Base-by-base conservation (phyloP, 2,888 invertebrate genomes). In the Zaprionus lineosus region DNA sequence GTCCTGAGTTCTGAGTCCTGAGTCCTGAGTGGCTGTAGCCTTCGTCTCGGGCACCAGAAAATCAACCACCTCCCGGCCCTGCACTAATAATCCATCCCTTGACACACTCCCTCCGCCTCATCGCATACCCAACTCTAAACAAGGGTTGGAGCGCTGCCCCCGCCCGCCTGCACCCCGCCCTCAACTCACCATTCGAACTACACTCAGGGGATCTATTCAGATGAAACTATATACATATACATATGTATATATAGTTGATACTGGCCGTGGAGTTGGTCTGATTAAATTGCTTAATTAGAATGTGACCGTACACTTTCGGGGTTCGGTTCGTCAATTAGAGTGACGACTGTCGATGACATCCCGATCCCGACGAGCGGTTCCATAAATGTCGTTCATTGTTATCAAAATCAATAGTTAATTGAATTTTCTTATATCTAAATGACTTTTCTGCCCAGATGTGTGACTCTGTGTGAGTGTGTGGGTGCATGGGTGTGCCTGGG, bases 401-500 rank as follows among this genome's bases (percentile, higher is more conserved):
- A 77, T 81, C 81, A 76, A 67, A 77, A 63, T 81, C 64, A 37
- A 69, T 63, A 51, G 57, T 51, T 83, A 79, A 77, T 83, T 77
- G 81, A 66, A 83, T 79, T 83, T 53, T 12, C 40, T 48, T 58
- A 48, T 72, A 72, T 59, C 73, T 53, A 60, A 79, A 75, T 71
- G 61, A n/a, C n/a, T n/a, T n/a, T n/a, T n/a, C n/a, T n/a, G n/a
- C n/a, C n/a, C n/a, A n/a, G n/a, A n/a, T n/a, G n/a, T n/a, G n/a
- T n/a, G n/a, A n/a, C n/a, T n/a, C n/a, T n/a, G n/a, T n/a, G n/a
- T n/a, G n/a, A n/a, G n/a, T n/a, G n/a, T n/a, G n/a, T n/a, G n/a
- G n/a, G n/a, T n/a, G n/a, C n/a, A n/a, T n/a, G n/a, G n/a, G n/a
- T n/a, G n/a, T n/a, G n/a, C n/a, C n/a, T 41, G 41, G 39, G 12